Evolutionary conservation across 2,113 vertebrate genomes (phyloP).

Genomic region (Oncorhynchus nerka): DNA sequence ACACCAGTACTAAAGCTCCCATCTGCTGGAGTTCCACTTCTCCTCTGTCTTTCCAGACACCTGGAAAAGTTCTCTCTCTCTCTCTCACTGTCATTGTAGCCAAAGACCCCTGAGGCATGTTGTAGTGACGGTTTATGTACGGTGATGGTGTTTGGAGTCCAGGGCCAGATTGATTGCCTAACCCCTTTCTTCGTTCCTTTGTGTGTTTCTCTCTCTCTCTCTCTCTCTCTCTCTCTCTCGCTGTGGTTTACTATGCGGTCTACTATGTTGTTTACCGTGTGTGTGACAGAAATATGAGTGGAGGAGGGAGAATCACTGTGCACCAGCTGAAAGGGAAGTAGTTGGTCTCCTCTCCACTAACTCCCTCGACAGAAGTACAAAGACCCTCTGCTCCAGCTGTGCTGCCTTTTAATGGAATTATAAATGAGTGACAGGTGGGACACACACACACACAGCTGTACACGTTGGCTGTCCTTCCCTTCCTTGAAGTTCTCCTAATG

Average conservation of each 20-base stretch:
- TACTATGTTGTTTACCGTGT: too few species aligned
- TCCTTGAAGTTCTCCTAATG: too few species aligned
- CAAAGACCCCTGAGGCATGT: not conserved
- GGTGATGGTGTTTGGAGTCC: not conserved
- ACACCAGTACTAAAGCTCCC: conserved; percentile 10
- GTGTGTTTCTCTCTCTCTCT: not conserved
- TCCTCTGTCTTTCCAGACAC: conserved; percentile 18
- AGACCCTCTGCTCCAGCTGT: too few species aligned
- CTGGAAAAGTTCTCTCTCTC: conserved; percentile 33
- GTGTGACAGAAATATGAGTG: too few species aligned
- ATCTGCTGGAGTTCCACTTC: conserved; percentile 11
- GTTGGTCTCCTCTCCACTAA: too few species aligned
- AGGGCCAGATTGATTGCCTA: not conserved
- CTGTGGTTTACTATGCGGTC: not conserved
- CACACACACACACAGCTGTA: too few species aligned
- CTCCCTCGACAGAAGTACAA: too few species aligned
- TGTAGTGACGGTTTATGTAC: conserved; percentile 1
- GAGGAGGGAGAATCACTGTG: too few species aligned
- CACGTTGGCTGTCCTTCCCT: too few species aligned
- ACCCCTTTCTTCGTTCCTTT: not conserved
- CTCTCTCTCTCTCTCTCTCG: not conserved
- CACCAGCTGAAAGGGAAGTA: too few species aligned
- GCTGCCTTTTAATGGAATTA: too few species aligned
- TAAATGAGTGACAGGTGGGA: too few species aligned
- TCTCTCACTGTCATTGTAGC: not conserved